Conservation (phyloP, 2,113 vertebrate species). For the Scatophagus argus region DNA sequence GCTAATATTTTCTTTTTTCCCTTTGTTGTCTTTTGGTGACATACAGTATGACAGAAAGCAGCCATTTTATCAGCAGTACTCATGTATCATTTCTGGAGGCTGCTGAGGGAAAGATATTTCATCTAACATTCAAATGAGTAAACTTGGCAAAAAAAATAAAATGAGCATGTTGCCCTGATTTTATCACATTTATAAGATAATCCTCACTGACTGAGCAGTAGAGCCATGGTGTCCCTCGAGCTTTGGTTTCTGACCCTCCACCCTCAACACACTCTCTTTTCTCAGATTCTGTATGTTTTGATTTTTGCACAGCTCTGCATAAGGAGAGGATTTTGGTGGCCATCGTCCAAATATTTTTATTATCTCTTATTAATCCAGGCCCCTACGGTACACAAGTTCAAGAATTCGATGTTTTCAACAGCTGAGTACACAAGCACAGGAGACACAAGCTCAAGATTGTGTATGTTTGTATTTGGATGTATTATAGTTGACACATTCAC, state of each 20-base stretch:
- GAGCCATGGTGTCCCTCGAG: conserved; percentile 26
- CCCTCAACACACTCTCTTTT: conserved; percentile 22
- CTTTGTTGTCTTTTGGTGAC: background rate
- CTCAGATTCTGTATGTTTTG: conserved; percentile 56
- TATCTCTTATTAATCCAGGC: conserved; percentile 72
- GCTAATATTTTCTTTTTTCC: background rate
- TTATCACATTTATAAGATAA: conserved; percentile 40
- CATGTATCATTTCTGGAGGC: conserved; percentile 9
- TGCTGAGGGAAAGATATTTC: conserved; percentile 15
- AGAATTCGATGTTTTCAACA: conserved; percentile 74
- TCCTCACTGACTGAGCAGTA: conserved; percentile 42
- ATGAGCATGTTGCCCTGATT: conserved; percentile 39
- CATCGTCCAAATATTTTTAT: conserved; percentile 67
- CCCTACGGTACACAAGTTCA: conserved; percentile 51
- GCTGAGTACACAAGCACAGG: conserved; percentile 67
- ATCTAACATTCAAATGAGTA: conserved; percentile 44
- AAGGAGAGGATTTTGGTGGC: conserved; percentile 51
- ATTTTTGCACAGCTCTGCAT: conserved; percentile 40
- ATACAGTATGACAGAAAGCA: background rate
- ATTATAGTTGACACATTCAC: conserved; percentile 46
- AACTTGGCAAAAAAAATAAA: conserved; percentile 27
- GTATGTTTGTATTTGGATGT: conserved; percentile 43
- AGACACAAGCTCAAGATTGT: conserved; percentile 30
- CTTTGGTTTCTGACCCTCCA: conserved; percentile 30
- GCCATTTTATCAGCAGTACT: conserved; percentile 6